Evolutionary conservation across 1,140 invertebrate species (phyloP).

Genomic region (Hycleus phaleratus): DNA sequence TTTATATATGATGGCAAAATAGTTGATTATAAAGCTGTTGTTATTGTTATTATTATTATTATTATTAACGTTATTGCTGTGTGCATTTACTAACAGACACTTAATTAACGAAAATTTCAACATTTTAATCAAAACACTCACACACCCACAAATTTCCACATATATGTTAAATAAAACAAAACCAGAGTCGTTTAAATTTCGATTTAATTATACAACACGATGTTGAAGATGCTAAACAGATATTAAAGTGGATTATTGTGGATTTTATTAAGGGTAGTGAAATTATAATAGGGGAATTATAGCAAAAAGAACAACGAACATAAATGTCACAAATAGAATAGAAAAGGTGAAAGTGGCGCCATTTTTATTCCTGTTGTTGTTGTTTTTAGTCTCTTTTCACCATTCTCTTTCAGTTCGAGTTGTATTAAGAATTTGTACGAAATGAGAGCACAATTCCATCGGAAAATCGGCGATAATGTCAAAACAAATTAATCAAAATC

Average conservation of each 20-base stretch:
- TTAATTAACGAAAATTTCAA: background rate
- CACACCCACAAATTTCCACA: background rate
- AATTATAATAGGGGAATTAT: constrained; percentile 24
- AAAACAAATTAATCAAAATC: constrained; percentile 17
- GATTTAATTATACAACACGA: background rate
- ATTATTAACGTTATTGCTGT: too few relatives aligned
- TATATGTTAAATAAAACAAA: background rate
- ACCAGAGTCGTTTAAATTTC: background rate
- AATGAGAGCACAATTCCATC: too few relatives aligned
- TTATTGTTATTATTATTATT: too few relatives aligned
- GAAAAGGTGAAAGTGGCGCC: constrained; percentile 16
- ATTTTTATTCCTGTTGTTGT: too few relatives aligned
- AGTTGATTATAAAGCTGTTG: too few relatives aligned
- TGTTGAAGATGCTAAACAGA: background rate
- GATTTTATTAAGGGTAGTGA: constrained; percentile 1
- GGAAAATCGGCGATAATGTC: background rate
- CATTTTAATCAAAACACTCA: background rate
- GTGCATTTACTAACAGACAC: background rate
- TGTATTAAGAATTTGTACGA: too few relatives aligned
- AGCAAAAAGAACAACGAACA: constrained; percentile 7
- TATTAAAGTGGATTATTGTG: background rate
- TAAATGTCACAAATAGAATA: constrained; percentile 26
- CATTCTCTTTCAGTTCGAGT: too few relatives aligned
- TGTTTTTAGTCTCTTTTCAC: too few relatives aligned
- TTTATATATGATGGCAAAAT: background rate